Base-by-base conservation (phyloP, 2,113 vertebrate species). In the Bucco capensis region DNA sequence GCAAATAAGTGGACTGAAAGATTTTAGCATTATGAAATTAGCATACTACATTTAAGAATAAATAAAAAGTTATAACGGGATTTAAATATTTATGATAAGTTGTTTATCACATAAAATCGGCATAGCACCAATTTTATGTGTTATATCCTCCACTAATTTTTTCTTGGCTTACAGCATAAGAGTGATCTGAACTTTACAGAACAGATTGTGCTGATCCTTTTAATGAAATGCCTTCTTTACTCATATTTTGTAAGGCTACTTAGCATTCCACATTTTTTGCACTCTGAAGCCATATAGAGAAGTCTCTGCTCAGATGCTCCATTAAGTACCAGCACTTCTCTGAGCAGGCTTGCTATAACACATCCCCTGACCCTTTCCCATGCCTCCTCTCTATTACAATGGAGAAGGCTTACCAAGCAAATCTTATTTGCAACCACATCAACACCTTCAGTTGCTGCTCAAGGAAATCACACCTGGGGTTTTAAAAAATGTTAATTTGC, bases 61-160 rank as follows among this genome's bases (percentile, higher is more conserved):
- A 96, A 94, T 90, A 94, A 93, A 78, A 60, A 72, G 46, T 87
- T 93, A 80, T 67, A 96, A 92, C 86, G 82, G 21, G 83, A 95
- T 97, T 97, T 80, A 83, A 96, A 77, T 91, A 95, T 96, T 97
- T 96, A 93, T 78, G 49, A 35, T 89, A 89, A 83, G 37, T 35
- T 93, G 23, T 90, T 93, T 96, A 93, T 92, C 61, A 91, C 79
- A 50, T 54, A 73, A 91, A 89, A 95, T 92, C 51, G 80, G n/a
- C 60, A 94, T 53, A 64, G 76, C 18, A 91, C 33, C 51, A 87
- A 35, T 92, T 94, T 90, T 81, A 3, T 10, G 37, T 71, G 73
- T 81, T 96, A 83, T 86, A 72, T 79, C 35, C 66, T 67, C 30
- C 69, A 80, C 51, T 80, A 62, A 72, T 91, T 92, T 96, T 86